phyloP scores from a whole-genome alignment of 2,888 invertebrate genomes.

The Tolmerus cingulatus region DNA sequence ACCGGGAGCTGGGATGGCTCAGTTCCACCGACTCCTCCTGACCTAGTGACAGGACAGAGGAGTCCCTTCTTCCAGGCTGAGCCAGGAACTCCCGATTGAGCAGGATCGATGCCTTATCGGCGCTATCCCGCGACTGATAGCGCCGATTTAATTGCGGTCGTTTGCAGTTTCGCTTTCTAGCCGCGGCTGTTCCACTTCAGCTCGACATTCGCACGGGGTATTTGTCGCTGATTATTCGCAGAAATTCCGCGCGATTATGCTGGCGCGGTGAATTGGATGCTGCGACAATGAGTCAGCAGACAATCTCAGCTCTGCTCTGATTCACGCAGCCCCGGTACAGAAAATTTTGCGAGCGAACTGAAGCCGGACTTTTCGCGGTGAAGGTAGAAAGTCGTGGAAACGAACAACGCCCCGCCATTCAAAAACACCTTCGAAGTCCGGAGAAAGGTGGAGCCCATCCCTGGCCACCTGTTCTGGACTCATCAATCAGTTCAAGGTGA shows the following conservation, averaged over 20 bases:
- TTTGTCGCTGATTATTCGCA: not conserved
- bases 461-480: not conserved
- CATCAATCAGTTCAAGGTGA: not conserved
- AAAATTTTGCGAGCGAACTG: not conserved
- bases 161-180: not conserved
- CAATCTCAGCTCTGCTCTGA: not conserved
- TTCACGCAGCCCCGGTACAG: not conserved
- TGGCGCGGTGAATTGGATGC: not conserved
- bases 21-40: not conserved
- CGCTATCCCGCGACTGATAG: not conserved
- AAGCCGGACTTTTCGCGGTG: not conserved
- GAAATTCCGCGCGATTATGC: not conserved
- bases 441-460: not conserved
- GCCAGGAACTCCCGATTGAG: not conserved
- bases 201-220: not conserved
- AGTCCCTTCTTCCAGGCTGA: not conserved
- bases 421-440: not conserved
- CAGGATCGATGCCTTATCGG: not conserved
- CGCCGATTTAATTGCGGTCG: not conserved
- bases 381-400: not conserved
- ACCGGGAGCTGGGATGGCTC: not conserved
- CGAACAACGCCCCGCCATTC: not conserved
- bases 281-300: not conserved
- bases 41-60: not conserved
- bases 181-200: not conserved